Evolutionary conservation across 1,140 invertebrate genomes (phyloP).

Genomic region (Drosophila pseudoobscura): DNA sequence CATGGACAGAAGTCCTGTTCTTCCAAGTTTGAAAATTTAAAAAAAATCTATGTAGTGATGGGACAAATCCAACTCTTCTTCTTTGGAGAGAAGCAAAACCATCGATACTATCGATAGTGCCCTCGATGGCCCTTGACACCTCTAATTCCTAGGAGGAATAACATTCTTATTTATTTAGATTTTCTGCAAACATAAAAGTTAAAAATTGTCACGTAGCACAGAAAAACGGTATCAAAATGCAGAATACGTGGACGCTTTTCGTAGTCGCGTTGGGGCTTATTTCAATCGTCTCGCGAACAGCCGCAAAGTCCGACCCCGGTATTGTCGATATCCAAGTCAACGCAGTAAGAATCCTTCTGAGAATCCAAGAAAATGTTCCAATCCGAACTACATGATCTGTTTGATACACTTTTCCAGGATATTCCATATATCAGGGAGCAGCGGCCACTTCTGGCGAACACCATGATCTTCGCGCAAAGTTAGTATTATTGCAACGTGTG

Average conservation of each 20-base stretch:
- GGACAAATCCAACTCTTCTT: no score
- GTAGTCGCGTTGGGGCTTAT: constrained; percentile 46
- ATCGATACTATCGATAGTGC: no score
- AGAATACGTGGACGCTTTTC: constrained; percentile 33
- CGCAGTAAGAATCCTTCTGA: constrained; percentile 43
- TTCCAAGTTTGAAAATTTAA: no score
- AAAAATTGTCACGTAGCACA: constrained; percentile 1
- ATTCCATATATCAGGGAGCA: constrained; percentile 53
- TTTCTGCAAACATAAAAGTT: constrained; percentile 7
- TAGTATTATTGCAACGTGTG: constrained; percentile 35
- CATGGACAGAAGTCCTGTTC: no score
- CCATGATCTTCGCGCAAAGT: constrained; percentile 70
- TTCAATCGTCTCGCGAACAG: constrained; percentile 4
- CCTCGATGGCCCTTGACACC: no score
- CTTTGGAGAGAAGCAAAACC: no score
- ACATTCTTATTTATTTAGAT: constrained; percentile 38
- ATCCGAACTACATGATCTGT: constrained; percentile 21
- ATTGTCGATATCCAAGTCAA: constrained; percentile 61
- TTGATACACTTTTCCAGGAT: constrained; percentile 21
- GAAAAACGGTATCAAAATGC: constrained; percentile 18
- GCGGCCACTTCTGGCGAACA: constrained; percentile 64
- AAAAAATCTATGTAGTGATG: no score
- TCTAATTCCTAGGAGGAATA: constrained; percentile 9
- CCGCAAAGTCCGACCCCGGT: constrained; percentile 67
- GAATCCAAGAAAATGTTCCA: constrained; percentile 26